Base-by-base conservation (phyloP, 2,797 vertebrate species). In the Hapalemur alaotrensis region DNA sequence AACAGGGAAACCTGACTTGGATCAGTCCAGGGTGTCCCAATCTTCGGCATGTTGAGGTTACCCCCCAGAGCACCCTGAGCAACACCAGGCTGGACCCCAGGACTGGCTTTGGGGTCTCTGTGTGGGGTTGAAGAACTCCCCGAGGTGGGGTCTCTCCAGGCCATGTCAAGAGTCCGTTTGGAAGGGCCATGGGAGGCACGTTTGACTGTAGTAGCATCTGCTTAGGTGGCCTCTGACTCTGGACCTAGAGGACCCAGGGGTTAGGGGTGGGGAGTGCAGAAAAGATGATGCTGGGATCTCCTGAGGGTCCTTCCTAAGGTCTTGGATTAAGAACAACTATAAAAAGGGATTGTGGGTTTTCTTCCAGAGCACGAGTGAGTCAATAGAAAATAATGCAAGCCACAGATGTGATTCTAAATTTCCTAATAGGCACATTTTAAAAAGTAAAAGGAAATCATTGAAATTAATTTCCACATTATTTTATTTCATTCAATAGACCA, bases 41-140 rank as follows among this genome's bases (percentile, higher is more conserved):
- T 69, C 48, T 89, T 3, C 14, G 35, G 0, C 1, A 0, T 25
- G 63, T 50, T 63, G 7, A 1, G 1, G 2, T 10, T 20, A 0
- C 0, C 11, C 6, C 6, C 1, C 3, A 63, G 57, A 63, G 69
- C 11, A 9, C 3, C 14, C 7, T 4, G 48, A 81, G 22, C 72
- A 80, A 32, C 23, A 30, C 54, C 6, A 25, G 17, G 2, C 4
- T 4, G 2, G 63, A 25, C 88, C 15, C 2, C 7, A 28, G 72
- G 15, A 17, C 1, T 0, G 18, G 9, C 59, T 35, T 46, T 65
- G 2, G 7, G 17, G 22, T 14, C 35, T 81, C 57, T 30, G 9
- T 52, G 5, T 63, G 13, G 23, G n/a, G 14, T 22, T 22, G 3
- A 23, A 18, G 17, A 41, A 7, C 14, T 28, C 4, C 72, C 46